Evolutionary conservation across 30 jellyfish, hydroid and myxozoan genomes (phyloP).

Genomic region (Hydractinia echinata): DNA sequence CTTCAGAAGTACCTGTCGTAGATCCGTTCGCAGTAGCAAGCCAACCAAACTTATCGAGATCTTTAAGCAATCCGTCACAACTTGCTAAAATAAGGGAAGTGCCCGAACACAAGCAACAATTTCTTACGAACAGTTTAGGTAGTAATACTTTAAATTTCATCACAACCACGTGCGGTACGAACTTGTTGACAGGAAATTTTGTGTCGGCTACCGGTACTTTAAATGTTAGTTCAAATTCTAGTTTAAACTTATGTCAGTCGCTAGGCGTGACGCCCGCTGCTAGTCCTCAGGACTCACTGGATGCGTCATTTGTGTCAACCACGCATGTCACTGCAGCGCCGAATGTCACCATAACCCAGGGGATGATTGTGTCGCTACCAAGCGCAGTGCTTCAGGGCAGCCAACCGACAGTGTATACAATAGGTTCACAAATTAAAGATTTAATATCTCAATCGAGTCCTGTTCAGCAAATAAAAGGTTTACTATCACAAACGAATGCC

Average conservation of each 20-base stretch:
- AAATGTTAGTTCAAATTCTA: slow-evolving; percentile 44
- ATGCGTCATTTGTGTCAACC: background rate
- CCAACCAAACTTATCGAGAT: slow-evolving; percentile 25
- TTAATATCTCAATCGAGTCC: slow-evolving; percentile 24
- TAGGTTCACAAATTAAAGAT: slow-evolving; percentile 23
- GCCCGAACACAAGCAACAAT: background rate
- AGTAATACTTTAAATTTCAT: slow-evolving; percentile 37
- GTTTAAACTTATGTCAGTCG: slow-evolving; percentile 61
- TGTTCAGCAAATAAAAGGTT: background rate
- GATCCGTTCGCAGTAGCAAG: slow-evolving; percentile 25
- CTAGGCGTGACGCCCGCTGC: slow-evolving; percentile 25
- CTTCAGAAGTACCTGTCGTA: slow-evolving; percentile 27
- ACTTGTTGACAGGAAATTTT: slow-evolving; percentile 20
- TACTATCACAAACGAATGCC: no score
- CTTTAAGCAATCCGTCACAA: slow-evolving; percentile 28
- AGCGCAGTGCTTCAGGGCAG: slow-evolving; percentile 43
- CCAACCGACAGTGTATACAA: background rate
- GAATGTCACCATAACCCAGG: slow-evolving; percentile 79
- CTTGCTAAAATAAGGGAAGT: slow-evolving; percentile 8
- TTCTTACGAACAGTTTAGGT: slow-evolving; percentile 18
- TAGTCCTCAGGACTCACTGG: slow-evolving; percentile 15
- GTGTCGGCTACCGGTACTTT: background rate
- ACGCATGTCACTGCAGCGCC: slow-evolving; percentile 56
- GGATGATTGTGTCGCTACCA: slow-evolving; percentile 90
- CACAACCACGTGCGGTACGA: slow-evolving; percentile 38